Evolutionary conservation across 2,888 invertebrate genomes (phyloP), one percentile per base, ranked within the genome.

Genomic region (Pandemis corylana): DNA sequence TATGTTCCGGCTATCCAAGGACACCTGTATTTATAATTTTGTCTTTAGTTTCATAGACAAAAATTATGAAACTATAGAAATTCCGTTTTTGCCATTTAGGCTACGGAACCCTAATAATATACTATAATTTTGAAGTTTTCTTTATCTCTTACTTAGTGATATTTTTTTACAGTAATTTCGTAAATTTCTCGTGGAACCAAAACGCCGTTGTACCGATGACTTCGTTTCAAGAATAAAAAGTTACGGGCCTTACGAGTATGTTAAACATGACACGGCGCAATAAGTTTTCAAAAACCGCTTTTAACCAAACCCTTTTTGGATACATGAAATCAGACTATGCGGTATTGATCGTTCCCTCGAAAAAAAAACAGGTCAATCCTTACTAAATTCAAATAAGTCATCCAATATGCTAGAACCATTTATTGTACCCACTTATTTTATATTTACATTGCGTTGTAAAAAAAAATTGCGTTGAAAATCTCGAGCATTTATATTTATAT

Each of bases 271-370:
- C 66, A 67, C 53, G 51, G 15, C 66, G 53, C 66, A 53, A 53
- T 51, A 53, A 53, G 51, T 65, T 53, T 36, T 49, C 20, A 49
- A n/a, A 4, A 20, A 28, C 20, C n/a, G n/a, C 36, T 65, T 65
- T 65, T 65, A 49, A 49, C 65, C 28, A 20, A 46, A 15, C 46
- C 64, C 44, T 64, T 46, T 46, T 44, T 46, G 64, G 65, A 49
- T n/a, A 51, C 49, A 1, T 36, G 4, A 28, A 9, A 12, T 61
- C 12, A 9, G 28, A 4, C 53, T 53, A 53, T 7, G 12, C 49
- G 13, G 49, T 13, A 5, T 49, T 36, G 28, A 49, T 49, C 13
- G 4, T 49, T 5, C 49, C 0, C 12, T 12, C 13, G 5, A 12
- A 10, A 13, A 49, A 49, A 13, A 49, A 44, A 44, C 44, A 12